Conservation (phyloP, 2,113 vertebrate species). For the Erinaceus europaeus region DNA sequence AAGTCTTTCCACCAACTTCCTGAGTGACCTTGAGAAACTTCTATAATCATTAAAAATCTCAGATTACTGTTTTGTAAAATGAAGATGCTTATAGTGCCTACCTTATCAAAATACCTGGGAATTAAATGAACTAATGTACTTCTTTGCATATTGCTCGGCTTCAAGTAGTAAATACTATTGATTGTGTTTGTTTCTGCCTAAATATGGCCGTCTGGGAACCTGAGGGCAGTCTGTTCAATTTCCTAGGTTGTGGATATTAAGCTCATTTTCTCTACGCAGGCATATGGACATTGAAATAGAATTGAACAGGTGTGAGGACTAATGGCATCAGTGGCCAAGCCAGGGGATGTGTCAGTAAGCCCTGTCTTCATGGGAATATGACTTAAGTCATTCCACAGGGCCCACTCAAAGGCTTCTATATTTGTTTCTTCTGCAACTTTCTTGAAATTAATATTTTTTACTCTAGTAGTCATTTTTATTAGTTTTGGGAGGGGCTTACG, state of each 20-base stretch:
- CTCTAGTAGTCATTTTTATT: no score
- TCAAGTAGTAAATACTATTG: background rate
- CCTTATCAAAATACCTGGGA: background rate
- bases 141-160: background rate
- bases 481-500: no score
- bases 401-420: background rate
- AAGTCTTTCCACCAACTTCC: background rate
- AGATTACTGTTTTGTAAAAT: conserved; percentile 1
- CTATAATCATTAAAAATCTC: background rate
- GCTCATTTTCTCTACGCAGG: background rate
- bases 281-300: background rate
- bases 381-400: background rate
- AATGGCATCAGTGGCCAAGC: background rate
- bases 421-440: background rate
- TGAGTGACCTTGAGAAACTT: background rate
- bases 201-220: background rate
- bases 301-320: background rate
- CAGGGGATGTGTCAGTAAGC: background rate
- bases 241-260: background rate
- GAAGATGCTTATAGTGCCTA: background rate
- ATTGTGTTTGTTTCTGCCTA: conserved; percentile 1
- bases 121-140: background rate
- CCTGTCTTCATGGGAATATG: background rate
- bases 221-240: background rate
- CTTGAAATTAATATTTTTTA: background rate